A percentile compares a stretch with the other conserved stretches of the same genome.
Evolutionary conservation across 2,888 invertebrate species (phyloP).

Genomic region (Trimorus sp.): DNA sequence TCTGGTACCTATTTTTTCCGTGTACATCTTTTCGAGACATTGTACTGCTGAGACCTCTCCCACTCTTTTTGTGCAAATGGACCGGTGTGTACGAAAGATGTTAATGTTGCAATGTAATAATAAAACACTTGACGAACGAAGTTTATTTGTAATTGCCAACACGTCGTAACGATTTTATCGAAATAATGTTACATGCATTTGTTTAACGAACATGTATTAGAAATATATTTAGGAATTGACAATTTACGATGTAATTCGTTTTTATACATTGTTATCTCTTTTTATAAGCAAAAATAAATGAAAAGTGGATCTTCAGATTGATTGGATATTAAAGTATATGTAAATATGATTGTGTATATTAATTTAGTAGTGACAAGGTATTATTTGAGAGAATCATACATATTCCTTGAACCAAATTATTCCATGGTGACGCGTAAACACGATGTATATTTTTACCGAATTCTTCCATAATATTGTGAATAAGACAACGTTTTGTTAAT

Average conservation of each 20-base stretch:
- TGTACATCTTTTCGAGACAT: too few species aligned
- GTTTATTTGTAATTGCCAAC: conserved; percentile 47
- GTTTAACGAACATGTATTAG: conserved; percentile 35
- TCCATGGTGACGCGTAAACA: too few species aligned
- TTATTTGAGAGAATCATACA: neutral
- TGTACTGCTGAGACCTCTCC: neutral
- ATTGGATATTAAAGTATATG: conserved; percentile 48
- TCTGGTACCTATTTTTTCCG: too few species aligned
- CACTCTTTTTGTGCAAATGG: conserved; percentile 21
- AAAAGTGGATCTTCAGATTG: conserved; percentile 52
- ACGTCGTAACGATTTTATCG: conserved; percentile 51
- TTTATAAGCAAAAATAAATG: conserved; percentile 47
- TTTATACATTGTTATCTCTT: conserved; percentile 58
- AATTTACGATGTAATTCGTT: conserved; percentile 49
- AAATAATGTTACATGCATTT: conserved; percentile 45
- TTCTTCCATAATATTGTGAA: too few species aligned
- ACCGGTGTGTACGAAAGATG: too few species aligned
- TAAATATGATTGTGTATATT: conserved; percentile 39
- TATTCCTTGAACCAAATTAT: too few species aligned
- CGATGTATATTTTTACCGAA: too few species aligned
- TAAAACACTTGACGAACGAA: conserved; percentile 6
- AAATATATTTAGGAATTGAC: conserved; percentile 46
- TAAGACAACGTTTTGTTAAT: too few species aligned
- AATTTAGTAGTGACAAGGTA: neutral
- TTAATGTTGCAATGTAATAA: too few species aligned